Conservation (phyloP, 2,113 vertebrate species). For the Peucedramus taeniatus region DNA sequence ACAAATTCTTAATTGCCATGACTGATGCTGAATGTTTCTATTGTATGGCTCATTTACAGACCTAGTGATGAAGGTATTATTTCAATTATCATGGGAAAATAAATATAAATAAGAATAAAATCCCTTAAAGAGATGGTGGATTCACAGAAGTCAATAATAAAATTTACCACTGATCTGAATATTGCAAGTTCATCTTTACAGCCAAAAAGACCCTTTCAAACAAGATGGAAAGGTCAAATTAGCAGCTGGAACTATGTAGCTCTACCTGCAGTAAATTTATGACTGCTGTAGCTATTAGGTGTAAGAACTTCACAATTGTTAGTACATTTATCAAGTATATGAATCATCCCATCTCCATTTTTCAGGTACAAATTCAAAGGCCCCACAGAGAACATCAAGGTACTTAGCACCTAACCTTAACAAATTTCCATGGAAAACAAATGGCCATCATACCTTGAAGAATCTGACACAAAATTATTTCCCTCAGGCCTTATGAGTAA, state of each 20-base stretch:
- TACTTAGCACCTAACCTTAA: constrained; percentile 1
- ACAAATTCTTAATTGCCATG: neutral
- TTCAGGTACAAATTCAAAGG: neutral
- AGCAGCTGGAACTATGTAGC: neutral
- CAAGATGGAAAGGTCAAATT: neutral
- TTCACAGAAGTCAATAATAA: neutral
- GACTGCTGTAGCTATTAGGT: neutral
- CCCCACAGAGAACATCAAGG: neutral
- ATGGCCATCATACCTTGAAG: neutral
- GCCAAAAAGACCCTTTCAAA: neutral
- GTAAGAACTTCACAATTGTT: neutral
- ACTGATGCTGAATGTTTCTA: neutral
- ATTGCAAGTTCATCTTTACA: neutral
- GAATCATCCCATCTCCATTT: neutral
- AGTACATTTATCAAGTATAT: neutral
- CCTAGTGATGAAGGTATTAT: neutral
- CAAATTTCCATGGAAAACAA: constrained; percentile 12
- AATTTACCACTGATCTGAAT: neutral
- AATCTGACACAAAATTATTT: neutral
- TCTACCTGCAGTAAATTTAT: neutral
- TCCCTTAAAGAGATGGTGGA: neutral
- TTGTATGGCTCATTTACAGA: neutral
- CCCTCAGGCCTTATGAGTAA: neutral
- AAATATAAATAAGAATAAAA: neutral
- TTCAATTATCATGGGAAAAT: neutral